phyloP scores from a whole-genome alignment of 2,888 invertebrate species.

The Corythucha ciliata region DNA sequence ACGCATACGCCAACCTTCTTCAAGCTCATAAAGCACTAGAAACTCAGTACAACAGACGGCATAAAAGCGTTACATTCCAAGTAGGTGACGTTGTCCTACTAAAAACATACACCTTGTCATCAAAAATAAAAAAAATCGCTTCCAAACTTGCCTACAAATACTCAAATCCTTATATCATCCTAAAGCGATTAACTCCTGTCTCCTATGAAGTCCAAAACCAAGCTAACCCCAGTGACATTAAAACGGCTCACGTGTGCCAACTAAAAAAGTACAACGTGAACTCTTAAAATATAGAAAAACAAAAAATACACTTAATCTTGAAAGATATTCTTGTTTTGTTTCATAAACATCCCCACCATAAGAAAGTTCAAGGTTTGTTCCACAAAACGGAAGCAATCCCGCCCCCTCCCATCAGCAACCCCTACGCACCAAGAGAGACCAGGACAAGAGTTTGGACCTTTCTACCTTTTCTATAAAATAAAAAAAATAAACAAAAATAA shows the following conservation, averaged over 20 bases:
- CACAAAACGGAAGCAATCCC: too few relatives aligned
- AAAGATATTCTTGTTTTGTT: too few relatives aligned
- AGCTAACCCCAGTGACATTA: background rate
- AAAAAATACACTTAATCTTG: too few relatives aligned
- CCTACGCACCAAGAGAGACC: too few relatives aligned
- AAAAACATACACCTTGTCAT: conserved; percentile 14
- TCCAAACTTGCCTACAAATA: background rate
- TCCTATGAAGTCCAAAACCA: background rate
- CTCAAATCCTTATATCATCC: conserved; percentile 1
- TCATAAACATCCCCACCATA: too few relatives aligned
- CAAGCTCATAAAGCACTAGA: conserved; percentile 7
- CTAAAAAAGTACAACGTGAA: conserved; percentile 12
- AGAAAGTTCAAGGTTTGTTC: too few relatives aligned
- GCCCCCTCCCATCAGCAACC: too few relatives aligned
- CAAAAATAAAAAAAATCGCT: background rate
- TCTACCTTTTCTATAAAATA: too few relatives aligned
- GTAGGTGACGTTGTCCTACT: conserved; percentile 6
- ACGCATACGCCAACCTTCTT: conserved; percentile 3
- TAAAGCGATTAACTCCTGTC: conserved; percentile 4
- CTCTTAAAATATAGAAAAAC: too few relatives aligned
- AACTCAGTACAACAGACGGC: background rate
- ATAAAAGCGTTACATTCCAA: background rate
- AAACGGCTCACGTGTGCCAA: conserved; percentile 13
- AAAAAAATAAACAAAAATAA: too few relatives aligned
- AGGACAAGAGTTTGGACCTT: too few relatives aligned